These are phyloP conservation scores for Anastatus disparis DNA, from an alignment of 1,140 invertebrate genomes.

Conservation along the genomic window DNA sequence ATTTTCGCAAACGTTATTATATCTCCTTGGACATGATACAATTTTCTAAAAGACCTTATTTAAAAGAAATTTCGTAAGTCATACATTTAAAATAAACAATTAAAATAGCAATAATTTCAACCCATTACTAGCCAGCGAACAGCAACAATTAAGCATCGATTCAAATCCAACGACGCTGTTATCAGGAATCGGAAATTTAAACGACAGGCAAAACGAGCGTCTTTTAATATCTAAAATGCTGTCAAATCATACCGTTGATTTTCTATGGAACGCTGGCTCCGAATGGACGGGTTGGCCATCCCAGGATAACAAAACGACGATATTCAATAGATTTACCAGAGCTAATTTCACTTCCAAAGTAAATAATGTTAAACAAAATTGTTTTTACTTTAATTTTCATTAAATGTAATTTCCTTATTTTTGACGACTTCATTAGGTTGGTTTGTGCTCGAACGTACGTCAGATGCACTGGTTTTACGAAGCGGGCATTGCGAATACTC, in stretches of 20 bases:
- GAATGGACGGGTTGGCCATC: conserved; percentile 80
- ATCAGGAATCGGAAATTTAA: conserved; percentile 57
- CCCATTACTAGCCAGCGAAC: conserved; percentile 30
- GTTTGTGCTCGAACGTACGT: conserved; percentile 82
- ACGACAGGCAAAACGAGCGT: conserved; percentile 56
- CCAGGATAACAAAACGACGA: conserved; percentile 72
- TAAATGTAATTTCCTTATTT: too few relatives aligned
- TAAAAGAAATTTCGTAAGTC: too few relatives aligned
- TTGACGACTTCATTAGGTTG: conserved; percentile 67
- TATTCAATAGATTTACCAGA: conserved; percentile 82
- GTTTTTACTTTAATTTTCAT: too few relatives aligned
- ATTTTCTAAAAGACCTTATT: too few relatives aligned
- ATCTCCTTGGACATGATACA: too few relatives aligned
- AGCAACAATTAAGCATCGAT: conserved; percentile 54
- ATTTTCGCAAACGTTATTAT: too few relatives aligned
- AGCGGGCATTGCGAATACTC: conserved; percentile 79
- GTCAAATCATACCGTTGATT: conserved; percentile 77
- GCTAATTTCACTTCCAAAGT: conserved; percentile 92
- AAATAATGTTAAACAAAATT: conserved; percentile 25
- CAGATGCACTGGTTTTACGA: conserved; percentile 92
- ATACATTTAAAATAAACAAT: too few relatives aligned
- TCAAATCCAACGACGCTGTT: conserved; percentile 56
- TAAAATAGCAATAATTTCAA: too few relatives aligned
- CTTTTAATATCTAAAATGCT: conserved; percentile 62
- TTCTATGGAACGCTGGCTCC: conserved; percentile 88